phyloP scores from a whole-genome alignment of 1,140 invertebrate genomes.

The Campodea augens region DNA sequence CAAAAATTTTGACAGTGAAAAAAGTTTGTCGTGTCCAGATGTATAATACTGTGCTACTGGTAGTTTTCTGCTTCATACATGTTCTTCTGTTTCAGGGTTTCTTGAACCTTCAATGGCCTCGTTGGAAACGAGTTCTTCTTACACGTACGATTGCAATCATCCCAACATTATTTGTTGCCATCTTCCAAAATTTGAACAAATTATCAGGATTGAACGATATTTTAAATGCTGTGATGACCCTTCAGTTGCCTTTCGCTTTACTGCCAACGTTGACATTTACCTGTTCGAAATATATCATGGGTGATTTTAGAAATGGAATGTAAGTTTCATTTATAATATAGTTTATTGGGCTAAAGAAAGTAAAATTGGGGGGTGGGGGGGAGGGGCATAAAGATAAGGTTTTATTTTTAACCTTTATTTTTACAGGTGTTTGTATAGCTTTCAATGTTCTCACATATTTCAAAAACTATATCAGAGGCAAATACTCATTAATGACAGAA shows the following conservation, averaged over 20 bases:
- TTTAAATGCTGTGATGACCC: slow-evolving; percentile 74
- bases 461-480: no score
- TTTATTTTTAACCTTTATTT: no score
- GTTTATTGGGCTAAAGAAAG: no score
- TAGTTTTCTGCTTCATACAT: background rate
- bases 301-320: slow-evolving; percentile 55
- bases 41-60: no score
- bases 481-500: no score
- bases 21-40: no score
- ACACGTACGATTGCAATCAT: slow-evolving; percentile 73
- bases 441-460: no score
- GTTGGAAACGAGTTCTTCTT: slow-evolving; percentile 73
- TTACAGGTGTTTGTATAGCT: no score
- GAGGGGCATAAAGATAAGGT: no score
- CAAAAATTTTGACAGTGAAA: no score
- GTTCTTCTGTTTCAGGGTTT: slow-evolving; percentile 42
- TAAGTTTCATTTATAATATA: no score
- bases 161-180: slow-evolving; percentile 67
- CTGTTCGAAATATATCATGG: slow-evolving; percentile 59
- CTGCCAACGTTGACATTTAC: slow-evolving; percentile 78
- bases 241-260: slow-evolving; percentile 65
- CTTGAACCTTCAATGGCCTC: slow-evolving; percentile 65
- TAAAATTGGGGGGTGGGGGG: no score
- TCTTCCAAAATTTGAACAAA: slow-evolving; percentile 49
- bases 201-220: slow-evolving; percentile 71